These are phyloP conservation scores for Netelia melanura DNA, from an alignment of 2,888 invertebrate species.

Conservation along the genomic window DNA sequence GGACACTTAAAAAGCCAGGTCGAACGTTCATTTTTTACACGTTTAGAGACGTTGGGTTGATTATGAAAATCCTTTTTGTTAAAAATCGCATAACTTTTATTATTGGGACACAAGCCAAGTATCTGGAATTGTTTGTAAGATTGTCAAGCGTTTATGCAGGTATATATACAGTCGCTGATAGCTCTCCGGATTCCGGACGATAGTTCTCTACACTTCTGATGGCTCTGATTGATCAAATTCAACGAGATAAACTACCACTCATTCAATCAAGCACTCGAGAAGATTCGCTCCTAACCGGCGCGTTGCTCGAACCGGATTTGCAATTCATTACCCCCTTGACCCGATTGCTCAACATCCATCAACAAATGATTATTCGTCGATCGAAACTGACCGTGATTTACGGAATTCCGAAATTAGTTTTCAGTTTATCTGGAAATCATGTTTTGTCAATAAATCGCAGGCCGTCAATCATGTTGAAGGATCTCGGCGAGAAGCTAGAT, in stretches of 20 bases:
- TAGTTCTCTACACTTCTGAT: slow-evolving; percentile 33
- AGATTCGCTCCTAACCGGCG: background rate
- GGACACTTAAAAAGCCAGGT: too few species aligned
- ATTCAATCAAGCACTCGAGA: slow-evolving; percentile 37
- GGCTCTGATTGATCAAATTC: slow-evolving; percentile 44
- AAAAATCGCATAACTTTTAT: background rate
- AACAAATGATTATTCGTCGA: background rate
- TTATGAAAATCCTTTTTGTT: too few species aligned
- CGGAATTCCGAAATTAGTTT: background rate
- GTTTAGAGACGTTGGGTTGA: background rate
- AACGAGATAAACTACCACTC: slow-evolving; percentile 57
- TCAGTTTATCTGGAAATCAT: slow-evolving; percentile 8
- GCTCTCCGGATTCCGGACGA: slow-evolving; percentile 27
- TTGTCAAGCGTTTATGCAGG: background rate
- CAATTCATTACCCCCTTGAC: background rate
- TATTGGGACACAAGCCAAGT: background rate
- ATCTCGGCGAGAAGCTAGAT: slow-evolving; percentile 13
- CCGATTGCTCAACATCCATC: background rate
- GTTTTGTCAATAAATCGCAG: slow-evolving; percentile 33
- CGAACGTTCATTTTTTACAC: background rate
- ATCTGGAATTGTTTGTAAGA: background rate
- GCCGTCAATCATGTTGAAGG: slow-evolving; percentile 29
- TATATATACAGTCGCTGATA: background rate
- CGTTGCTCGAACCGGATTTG: background rate
- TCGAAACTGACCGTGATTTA: slow-evolving; percentile 8